Base-by-base conservation (phyloP, 2,888 invertebrate species). In the Tupiocoris notatus region DNA sequence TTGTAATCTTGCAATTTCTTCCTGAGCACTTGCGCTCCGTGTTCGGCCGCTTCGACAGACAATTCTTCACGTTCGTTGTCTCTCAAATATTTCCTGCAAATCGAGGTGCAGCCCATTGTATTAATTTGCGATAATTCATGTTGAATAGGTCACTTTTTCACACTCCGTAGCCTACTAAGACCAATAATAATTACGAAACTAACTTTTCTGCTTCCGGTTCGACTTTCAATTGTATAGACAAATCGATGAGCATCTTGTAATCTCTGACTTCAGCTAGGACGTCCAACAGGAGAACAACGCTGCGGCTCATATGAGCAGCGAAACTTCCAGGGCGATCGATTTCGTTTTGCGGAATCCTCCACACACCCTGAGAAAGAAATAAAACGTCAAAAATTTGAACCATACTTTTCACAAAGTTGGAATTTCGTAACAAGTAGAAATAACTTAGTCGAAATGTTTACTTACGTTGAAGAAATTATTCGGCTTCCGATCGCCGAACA, bases 271-370 rank as follows among this genome's bases (percentile, higher is more conserved):
- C 91, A 81, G 90, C 88, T 58, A 96, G 85, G 77, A 96, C 89
- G 83, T 94, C 92, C 85, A 96, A 88, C 3, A 95, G 86, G 39
- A 96, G 88, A 21, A 90, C 87, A 1, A 95, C 90, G 79, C 93
- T 93, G 77, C 94, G 89, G 79, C 91, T 92, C 91, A 97, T 93
- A 83, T 97, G 96, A 54, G 94, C 91, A 0, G 94, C 91, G 83
- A 98, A 93, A 79, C 94, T 93, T 1, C 97, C 97, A 0, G 95
- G 91, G 78, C 97, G 88, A 83, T 97, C 96, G 59, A 97, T 92
- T 86, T 98, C 97, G 77, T 89, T 89, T 1, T 91, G 88, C 0
- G 95, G 96, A 83, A 95, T 94, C 80, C 95, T 88, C 96, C 96
- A 97, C 76, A 97, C 91, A 65, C 95, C 92, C 90, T 92, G 56